Conservation (phyloP, 2,797 vertebrate genomes). For the Leucoraja ocellata region DNA sequence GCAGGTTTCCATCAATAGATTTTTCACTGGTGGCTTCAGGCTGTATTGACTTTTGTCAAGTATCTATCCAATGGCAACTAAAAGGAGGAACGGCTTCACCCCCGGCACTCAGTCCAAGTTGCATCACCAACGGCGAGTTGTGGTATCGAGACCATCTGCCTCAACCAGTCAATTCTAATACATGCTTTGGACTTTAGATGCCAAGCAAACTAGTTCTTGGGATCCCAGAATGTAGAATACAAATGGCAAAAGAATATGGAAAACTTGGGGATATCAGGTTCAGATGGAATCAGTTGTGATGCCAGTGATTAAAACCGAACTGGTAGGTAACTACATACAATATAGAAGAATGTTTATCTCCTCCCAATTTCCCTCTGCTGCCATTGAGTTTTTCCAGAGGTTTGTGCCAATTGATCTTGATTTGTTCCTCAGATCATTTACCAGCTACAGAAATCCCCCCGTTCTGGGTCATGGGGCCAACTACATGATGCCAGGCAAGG, state of each 20-base stretch:
- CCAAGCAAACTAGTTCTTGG: not conserved
- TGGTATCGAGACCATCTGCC: not conserved
- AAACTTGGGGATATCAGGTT: not conserved
- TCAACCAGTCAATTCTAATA: not conserved
- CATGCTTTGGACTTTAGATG: not conserved
- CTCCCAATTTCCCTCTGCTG: no score
- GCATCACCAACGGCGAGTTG: not conserved
- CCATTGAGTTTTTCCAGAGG: not conserved
- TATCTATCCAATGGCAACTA: not conserved
- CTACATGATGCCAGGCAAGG: no score
- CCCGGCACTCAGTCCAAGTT: not conserved
- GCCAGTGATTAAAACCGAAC: not conserved
- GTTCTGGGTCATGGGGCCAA: not conserved
- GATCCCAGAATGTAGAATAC: not conserved
- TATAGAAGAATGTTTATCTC: not conserved
- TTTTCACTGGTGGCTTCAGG: not conserved
- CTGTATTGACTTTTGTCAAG: no score
- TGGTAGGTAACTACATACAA: not conserved
- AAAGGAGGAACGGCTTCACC: not conserved
- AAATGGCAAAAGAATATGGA: not conserved
- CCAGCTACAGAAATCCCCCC: not conserved
- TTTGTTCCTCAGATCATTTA: not conserved
- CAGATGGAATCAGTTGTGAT: not conserved
- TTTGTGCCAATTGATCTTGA: not conserved
- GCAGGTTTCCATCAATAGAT: not conserved